Evolutionary conservation across 2,888 invertebrate genomes (phyloP).

Genomic region (Platycheirus albimanus): DNA sequence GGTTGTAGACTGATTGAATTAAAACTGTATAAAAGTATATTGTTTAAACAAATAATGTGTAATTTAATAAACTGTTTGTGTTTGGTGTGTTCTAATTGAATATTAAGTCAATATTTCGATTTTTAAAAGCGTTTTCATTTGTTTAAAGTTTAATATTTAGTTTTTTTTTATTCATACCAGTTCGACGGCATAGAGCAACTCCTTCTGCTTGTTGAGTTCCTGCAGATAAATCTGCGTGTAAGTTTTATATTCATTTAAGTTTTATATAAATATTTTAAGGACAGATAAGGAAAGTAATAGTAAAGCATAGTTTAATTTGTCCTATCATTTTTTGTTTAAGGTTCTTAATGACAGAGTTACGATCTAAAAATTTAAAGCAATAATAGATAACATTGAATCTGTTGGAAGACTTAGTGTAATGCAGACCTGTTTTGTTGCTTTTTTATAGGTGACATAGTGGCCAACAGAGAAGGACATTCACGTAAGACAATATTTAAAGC

Average conservation of each 20-base stretch:
- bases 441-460: too few relatives aligned
- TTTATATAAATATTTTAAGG: conserved; percentile 29
- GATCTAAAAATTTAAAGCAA: too few relatives aligned
- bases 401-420: too few relatives aligned
- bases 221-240: conserved; percentile 92
- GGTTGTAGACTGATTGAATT: conserved; percentile 1
- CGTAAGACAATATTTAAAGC: too few relatives aligned
- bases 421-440: too few relatives aligned
- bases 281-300: conserved; percentile 72
- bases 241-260: conserved; percentile 76
- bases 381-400: too few relatives aligned
- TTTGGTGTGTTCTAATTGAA: too few relatives aligned
- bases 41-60: conserved; percentile 17
- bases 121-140: neutral
- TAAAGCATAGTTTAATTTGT: conserved; percentile 47
- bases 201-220: conserved; percentile 94
- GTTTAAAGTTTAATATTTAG: conserved; percentile 7
- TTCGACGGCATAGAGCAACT: conserved; percentile 92
- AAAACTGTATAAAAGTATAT: neutral
- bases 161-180: conserved; percentile 85
- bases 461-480: too few relatives aligned
- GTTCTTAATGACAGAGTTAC: conserved; percentile 8
- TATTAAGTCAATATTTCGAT: too few relatives aligned
- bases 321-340: conserved; percentile 23
- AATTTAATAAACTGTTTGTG: conserved; percentile 5